Percentiles rank a stretch among this genome's conserved stretches.
Evolutionary conservation across 53 echinoderm and acorn worm genomes (phyloP).

Genomic region (Paracentrotus lividus): DNA sequence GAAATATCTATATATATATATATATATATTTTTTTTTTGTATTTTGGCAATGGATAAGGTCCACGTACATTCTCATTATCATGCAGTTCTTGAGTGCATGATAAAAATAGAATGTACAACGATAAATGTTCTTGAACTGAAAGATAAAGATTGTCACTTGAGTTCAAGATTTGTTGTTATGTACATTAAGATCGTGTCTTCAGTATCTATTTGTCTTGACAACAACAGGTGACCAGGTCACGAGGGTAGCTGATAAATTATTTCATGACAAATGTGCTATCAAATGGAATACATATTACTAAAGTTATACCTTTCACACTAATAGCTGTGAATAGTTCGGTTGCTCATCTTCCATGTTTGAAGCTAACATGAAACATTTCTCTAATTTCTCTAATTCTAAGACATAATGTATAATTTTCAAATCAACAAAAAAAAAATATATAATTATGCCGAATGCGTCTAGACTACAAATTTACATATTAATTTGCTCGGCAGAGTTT

Average conservation of each 20-base stretch:
- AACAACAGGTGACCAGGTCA: background rate
- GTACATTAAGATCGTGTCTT: background rate
- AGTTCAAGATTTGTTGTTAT: background rate
- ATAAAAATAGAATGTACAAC: background rate
- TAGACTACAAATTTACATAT: too few relatives aligned
- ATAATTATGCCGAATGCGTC: too few relatives aligned
- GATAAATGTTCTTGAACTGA: background rate
- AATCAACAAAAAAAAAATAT: too few relatives aligned
- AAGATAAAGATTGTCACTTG: background rate
- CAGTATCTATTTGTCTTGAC: slow-evolving; percentile 18
- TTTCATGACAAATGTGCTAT: background rate
- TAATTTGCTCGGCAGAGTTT: too few relatives aligned
- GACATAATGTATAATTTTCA: too few relatives aligned
- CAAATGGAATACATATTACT: background rate
- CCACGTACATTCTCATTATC: background rate
- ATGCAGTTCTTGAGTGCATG: background rate
- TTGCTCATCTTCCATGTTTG: too few relatives aligned
- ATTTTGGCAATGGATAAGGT: background rate
- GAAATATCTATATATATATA: too few relatives aligned
- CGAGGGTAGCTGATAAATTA: background rate
- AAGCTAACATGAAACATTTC: too few relatives aligned
- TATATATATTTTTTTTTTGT: too few relatives aligned
- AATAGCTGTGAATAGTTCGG: too few relatives aligned
- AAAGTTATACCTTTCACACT: too few relatives aligned
- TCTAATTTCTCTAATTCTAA: too few relatives aligned